A percentile compares a stretch with the other conserved stretches of the same genome.
These are phyloP conservation scores for Sinocyclocheilus maitianheensis DNA, from an alignment of 2,113 vertebrate species.

Conservation along the genomic window DNA sequence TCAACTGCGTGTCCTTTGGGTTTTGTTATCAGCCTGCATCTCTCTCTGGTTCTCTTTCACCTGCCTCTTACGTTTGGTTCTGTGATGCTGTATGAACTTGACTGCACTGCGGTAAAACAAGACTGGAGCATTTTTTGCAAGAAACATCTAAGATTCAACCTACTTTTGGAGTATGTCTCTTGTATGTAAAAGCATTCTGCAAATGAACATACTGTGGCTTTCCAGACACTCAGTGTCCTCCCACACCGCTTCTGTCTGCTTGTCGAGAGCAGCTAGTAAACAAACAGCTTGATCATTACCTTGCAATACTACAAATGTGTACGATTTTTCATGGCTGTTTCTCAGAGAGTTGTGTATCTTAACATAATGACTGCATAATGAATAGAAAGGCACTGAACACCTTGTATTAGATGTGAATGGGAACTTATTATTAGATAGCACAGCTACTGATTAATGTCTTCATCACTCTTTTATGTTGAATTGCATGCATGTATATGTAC, in stretches of 20 bases:
- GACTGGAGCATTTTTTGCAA: not conserved
- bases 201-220: slow-evolving; percentile 19
- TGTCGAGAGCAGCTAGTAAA: slow-evolving; percentile 40
- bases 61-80: not conserved
- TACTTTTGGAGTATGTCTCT: not conserved
- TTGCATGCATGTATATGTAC: not conserved
- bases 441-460: not conserved
- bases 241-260: slow-evolving; percentile 45
- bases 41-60: slow-evolving; percentile 14
- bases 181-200: not conserved
- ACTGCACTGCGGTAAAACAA: not conserved
- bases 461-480: not conserved
- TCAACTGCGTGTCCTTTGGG: slow-evolving; percentile 31
- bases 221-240: slow-evolving; percentile 26
- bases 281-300: slow-evolving; percentile 46
- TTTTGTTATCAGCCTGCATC: slow-evolving; percentile 7
- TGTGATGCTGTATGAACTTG: not conserved
- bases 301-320: not conserved
- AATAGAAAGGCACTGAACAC: not conserved
- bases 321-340: not conserved
- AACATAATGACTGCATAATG: not conserved
- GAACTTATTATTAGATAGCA: not conserved
- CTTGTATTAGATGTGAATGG: not conserved
- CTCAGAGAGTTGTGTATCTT: not conserved
- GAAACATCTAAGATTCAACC: not conserved